These are phyloP conservation scores for Dendropsophus ebraccatus DNA, from an alignment of 2,113 vertebrate species.

Conservation along the genomic window DNA sequence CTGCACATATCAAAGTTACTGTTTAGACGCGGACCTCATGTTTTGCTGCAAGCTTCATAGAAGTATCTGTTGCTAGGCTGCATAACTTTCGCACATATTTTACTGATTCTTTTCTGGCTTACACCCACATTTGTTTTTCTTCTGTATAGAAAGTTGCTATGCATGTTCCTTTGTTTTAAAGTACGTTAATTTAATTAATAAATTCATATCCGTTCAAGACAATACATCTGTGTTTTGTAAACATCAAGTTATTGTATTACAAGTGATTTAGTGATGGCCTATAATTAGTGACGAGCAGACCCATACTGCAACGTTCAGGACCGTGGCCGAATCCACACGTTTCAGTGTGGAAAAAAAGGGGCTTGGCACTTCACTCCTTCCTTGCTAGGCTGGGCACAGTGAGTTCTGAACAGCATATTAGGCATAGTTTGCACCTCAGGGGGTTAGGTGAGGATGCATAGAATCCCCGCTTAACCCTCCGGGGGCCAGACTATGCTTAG, in stretches of 20 bases:
- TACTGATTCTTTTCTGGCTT: background rate
- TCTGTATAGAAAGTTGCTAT: slow-evolving; percentile 25
- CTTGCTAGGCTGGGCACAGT: too few relatives aligned
- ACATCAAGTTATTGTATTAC: background rate
- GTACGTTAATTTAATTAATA: background rate
- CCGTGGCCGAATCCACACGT: too few relatives aligned
- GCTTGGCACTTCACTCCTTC: too few relatives aligned
- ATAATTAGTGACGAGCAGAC: too few relatives aligned
- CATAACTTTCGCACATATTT: slow-evolving; percentile 18
- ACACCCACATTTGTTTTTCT: background rate
- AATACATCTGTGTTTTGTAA: slow-evolving; percentile 3
- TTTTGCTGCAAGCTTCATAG: background rate
- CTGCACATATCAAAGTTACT: background rate
- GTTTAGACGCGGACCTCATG: background rate
- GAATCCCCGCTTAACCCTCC: too few relatives aligned
- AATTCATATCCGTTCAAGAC: background rate
- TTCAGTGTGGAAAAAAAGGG: too few relatives aligned
- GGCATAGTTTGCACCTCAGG: too few relatives aligned
- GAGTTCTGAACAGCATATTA: too few relatives aligned
- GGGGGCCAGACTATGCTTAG: too few relatives aligned
- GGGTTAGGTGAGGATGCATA: too few relatives aligned
- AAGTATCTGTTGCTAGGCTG: slow-evolving; percentile 21
- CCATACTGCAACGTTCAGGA: too few relatives aligned
- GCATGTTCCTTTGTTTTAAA: slow-evolving; percentile 17
- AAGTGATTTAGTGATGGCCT: background rate